These are phyloP conservation scores for Parazoanthus swiftii DNA, from an alignment of 92 coral and sea anemone genomes.

Conservation along the genomic window DNA sequence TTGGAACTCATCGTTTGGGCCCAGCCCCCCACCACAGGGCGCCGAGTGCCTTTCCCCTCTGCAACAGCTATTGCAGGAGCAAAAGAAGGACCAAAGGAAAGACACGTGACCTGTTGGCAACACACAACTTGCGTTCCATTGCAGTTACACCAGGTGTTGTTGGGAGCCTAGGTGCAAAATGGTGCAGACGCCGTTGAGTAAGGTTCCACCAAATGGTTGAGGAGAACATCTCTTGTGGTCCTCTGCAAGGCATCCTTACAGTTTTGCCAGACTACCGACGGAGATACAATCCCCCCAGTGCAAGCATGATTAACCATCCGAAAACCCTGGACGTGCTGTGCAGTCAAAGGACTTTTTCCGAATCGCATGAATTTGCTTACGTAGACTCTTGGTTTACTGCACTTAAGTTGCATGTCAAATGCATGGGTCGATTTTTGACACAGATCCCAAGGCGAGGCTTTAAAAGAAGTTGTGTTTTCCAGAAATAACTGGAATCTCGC, in stretches of 20 bases:
- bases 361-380: background rate
- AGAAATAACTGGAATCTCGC: background rate
- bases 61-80: slow-evolving; percentile 94
- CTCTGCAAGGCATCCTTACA: background rate
- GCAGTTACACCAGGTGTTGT: slow-evolving; percentile 13
- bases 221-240: background rate
- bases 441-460: background rate
- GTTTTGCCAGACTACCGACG: background rate
- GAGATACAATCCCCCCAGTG: background rate
- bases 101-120: slow-evolving; percentile 59
- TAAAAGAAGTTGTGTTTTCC: background rate
- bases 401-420: background rate
- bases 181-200: background rate
- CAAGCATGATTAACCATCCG: background rate
- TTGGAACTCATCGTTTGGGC: slow-evolving; percentile 89
- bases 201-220: background rate
- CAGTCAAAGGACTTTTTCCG: background rate
- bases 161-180: background rate
- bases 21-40: slow-evolving; percentile 65
- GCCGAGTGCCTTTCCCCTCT: slow-evolving; percentile 74
- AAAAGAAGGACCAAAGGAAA: slow-evolving; percentile 81
- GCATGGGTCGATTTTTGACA: background rate
- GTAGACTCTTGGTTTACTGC: background rate
- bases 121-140: background rate
- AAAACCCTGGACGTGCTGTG: background rate